Percentiles rank a stretch among this genome's conserved stretches.
These are phyloP conservation scores for Notolepis coatsorum DNA, from an alignment of 2,797 vertebrate species.

Conservation along the genomic window DNA sequence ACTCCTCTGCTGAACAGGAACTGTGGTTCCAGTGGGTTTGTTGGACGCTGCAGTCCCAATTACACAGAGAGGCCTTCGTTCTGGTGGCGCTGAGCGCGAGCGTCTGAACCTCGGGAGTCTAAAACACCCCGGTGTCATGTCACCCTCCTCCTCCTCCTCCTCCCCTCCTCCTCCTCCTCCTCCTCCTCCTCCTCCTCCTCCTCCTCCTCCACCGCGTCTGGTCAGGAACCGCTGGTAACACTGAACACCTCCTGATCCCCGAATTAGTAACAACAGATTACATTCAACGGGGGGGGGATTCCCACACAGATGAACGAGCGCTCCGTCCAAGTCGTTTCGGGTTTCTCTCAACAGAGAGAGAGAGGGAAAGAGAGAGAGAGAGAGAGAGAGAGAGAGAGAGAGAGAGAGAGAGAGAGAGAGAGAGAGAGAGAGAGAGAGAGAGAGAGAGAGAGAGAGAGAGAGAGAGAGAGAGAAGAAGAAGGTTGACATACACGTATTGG, in stretches of 20 bases:
- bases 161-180: no score
- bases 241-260: slow-evolving; percentile 38
- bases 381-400: slow-evolving; percentile 11
- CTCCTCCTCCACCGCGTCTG: background rate
- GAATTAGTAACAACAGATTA: slow-evolving; percentile 22
- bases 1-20: slow-evolving; percentile 62
- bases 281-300: slow-evolving; percentile 13
- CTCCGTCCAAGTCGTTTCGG: slow-evolving; percentile 14
- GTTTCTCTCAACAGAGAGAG: slow-evolving; percentile 19
- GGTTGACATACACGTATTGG: slow-evolving; percentile 41
- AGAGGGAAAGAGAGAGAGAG: slow-evolving; percentile 1
- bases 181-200: background rate
- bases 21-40: slow-evolving; percentile 62
- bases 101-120: slow-evolving; percentile 26
- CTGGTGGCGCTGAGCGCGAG: slow-evolving; percentile 37
- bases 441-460: slow-evolving; percentile 11
- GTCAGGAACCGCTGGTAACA: slow-evolving; percentile 21
- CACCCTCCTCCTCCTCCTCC: no score
- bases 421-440: slow-evolving; percentile 9
- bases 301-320: slow-evolving; percentile 20
- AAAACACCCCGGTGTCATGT: no score
- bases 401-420: slow-evolving; percentile 9
- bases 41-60: slow-evolving; percentile 62
- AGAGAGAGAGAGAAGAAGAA: background rate
- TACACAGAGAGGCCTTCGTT: slow-evolving; percentile 65